Evolutionary conservation across 2,888 invertebrate species (phyloP).

Genomic region (Campoletis raptor): DNA sequence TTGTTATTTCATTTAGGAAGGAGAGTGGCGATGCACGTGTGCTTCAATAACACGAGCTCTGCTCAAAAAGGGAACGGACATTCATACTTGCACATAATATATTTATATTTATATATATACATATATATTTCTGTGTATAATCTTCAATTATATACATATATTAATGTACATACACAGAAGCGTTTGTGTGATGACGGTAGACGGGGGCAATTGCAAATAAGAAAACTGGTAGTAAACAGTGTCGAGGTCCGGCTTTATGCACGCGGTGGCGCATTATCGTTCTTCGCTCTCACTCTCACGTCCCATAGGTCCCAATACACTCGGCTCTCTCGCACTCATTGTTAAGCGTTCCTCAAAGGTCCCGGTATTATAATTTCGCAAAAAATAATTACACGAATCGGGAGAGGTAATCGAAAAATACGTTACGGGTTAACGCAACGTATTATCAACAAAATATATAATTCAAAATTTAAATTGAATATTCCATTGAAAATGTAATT

Average conservation of each 20-base stretch:
- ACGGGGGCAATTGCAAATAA: slow-evolving; percentile 57
- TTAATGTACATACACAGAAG: background rate
- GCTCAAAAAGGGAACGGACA: slow-evolving; percentile 21
- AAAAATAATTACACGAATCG: background rate
- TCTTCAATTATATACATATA: background rate
- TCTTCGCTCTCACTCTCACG: slow-evolving; percentile 12
- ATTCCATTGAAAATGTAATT: background rate
- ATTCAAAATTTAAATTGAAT: background rate
- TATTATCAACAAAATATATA: background rate
- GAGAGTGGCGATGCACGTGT: slow-evolving; percentile 43
- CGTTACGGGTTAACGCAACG: background rate
- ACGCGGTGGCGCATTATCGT: slow-evolving; percentile 47
- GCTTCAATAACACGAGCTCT: slow-evolving; percentile 29
- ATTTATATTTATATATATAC: background rate
- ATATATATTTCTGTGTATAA: background rate
- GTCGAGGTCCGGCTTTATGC: slow-evolving; percentile 52
- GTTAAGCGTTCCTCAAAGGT: background rate
- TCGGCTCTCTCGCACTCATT: background rate
- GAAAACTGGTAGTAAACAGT: slow-evolving; percentile 62
- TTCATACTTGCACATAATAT: background rate
- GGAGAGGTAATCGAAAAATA: slow-evolving; percentile 11
- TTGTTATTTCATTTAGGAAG: slow-evolving; percentile 31
- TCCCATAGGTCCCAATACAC: slow-evolving; percentile 5
- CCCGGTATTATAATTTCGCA: slow-evolving; percentile 6
- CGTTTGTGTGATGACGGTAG: slow-evolving; percentile 31